Base-by-base conservation (phyloP, 1,140 invertebrate species). In the Zelostemma sp. region DNA sequence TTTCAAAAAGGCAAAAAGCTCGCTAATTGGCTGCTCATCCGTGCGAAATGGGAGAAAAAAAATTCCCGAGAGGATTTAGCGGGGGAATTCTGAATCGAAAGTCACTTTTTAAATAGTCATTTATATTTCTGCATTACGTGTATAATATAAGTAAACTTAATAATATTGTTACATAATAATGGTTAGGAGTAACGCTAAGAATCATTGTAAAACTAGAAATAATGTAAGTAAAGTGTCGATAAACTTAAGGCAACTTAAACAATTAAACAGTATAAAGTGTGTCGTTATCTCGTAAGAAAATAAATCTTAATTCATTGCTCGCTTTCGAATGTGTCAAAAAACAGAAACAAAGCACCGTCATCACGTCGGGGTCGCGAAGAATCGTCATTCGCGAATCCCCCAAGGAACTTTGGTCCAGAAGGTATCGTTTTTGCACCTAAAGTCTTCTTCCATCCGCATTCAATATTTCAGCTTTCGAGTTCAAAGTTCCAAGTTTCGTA, bases 321-420 rank as follows among this genome's bases (percentile, higher is more conserved):
- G 28, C 33, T 6, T 35, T 35, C 33, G 33, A n/a, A 35, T 35
- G 54, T 12, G 17, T 58, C 47, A 72, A 64, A 61, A 45, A 77
- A 80, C 82, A 81, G 78, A 85, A 83, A 84, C 79, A 82, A 85
- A 85, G 81, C 82, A 85, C 81, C 83, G 78, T 84, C 81, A 84
- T 85, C 83, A 83, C 81, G 81, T 80, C 75, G 72, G 77, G 77
- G 78, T 53, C 59, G 69, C 72, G 74, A 76, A 67, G 65, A 64
- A 47, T 73, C 66, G 60, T 59, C 61, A 70, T 70, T 77, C 73
- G 72, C 77, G 60, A 62, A 61, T 67, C 67, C 73, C 70, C 69
- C 62, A 80, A 84, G 81, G 82, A 84, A 84, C 81, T 84, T 80
- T 83, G 83, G 78, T 80, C 76, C 77, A 80, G 73, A 81, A 80